Evolutionary conservation across 2,888 invertebrate species (phyloP), one percentile per base, ranked within the genome.

Genomic region (Agonum fuliginosum): DNA sequence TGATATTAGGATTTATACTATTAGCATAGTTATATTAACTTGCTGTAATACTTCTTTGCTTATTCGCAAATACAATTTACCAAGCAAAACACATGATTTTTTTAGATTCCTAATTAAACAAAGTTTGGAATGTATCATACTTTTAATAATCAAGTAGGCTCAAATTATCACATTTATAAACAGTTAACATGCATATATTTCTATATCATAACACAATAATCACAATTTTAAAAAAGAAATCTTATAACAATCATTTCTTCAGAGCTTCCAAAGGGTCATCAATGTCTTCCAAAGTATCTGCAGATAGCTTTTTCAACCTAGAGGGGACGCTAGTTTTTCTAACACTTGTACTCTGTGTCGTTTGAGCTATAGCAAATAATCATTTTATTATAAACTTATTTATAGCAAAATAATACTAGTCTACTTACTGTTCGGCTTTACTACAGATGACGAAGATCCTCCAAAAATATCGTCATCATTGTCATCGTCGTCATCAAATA

Each of bases 401-500:
- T 1, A 54, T n/a, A n/a, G n/a, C 48, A 14, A 27, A 54, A 34
- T 34, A 27, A 14, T 34, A 30, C 10, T 34, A 51, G 37, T n/a
- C n/a, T n/a, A 67, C 46, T 24, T 70, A 75, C 48, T 27, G 10
- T 43, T 34, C 5, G 51, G 51, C 27, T 19, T 37, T 14, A 19
- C 17, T 2, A 12, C 27, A n/a, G 70, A 70, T 48, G 65, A 19
- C 10, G 65, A 30, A 3, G 48, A 12, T 0, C 37, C 51, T 1
- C 48, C 48, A 48, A 75, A 67, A 34, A 67, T 67, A 37, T 75
- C 75, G 79, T 84, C 84, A 41, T 84, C 84, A 80, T 84, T 83
- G 41, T 84, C 84, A 10, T 81, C 81, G 70, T 83, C 83, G 71
- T 83, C 83, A 76, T 82, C 83, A 58, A 84, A 83, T 12, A 84